phyloP scores from a whole-genome alignment of 2,113 vertebrate genomes.

The Sceloporus undulatus region DNA sequence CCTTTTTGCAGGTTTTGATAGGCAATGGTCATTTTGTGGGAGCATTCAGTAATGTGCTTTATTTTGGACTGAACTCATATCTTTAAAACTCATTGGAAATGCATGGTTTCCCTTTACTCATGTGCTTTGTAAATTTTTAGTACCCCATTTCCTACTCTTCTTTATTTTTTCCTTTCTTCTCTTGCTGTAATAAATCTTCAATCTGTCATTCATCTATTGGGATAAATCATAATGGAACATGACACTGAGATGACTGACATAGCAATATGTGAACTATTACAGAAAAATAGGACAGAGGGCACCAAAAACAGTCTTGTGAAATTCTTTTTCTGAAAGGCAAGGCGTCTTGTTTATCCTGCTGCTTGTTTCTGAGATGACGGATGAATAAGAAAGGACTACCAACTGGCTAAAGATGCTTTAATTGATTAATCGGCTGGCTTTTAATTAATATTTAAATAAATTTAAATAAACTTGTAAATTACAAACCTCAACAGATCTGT shows the following conservation, averaged over 20 bases:
- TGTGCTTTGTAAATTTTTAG: neutral
- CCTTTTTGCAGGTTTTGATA: neutral
- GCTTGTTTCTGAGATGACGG: constrained; percentile 20
- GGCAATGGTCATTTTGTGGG: neutral
- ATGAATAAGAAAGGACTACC: neutral
- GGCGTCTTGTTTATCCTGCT: neutral
- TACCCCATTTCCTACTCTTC: neutral
- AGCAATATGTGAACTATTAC: constrained; percentile 5
- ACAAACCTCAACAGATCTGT: neutral
- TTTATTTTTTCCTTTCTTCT: constrained; percentile 3
- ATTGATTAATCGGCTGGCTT: neutral
- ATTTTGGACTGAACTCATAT: neutral
- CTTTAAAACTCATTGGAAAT: constrained; percentile 7
- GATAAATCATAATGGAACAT: constrained; percentile 1
- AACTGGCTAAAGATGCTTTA: constrained; percentile 2
- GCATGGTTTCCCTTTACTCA: neutral
- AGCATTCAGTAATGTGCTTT: neutral
- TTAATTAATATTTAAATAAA: constrained; percentile 17
- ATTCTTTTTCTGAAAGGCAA: constrained; percentile 16
- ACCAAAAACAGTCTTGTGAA: constrained; percentile 11
- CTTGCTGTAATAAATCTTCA: constrained; percentile 17
- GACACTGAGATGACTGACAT: constrained; percentile 2
- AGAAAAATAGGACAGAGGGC: constrained; percentile 13
- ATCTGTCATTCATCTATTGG: constrained; percentile 3
- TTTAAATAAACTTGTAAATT: constrained; percentile 6